Percentiles rank a stretch among this genome's conserved stretches.
Evolutionary conservation across 2,888 invertebrate species (phyloP).

Genomic region (Steinernema scapterisci): DNA sequence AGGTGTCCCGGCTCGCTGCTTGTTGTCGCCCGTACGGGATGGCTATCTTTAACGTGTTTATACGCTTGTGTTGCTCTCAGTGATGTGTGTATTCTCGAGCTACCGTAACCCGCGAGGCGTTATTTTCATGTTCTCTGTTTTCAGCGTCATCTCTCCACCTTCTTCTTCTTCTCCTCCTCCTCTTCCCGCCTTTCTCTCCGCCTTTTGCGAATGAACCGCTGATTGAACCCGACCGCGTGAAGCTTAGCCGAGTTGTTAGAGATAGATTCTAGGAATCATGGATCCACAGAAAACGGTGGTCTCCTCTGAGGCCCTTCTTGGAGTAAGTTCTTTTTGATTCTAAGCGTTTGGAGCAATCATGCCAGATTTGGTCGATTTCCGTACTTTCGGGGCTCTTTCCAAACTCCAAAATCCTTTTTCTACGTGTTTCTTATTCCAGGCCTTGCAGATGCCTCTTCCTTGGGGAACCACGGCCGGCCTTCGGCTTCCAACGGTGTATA

Average conservation of each 20-base stretch:
- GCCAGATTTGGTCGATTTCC: background rate
- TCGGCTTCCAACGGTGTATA: constrained; percentile 8
- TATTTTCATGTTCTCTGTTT: background rate
- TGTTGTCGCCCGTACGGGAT: too few relatives aligned
- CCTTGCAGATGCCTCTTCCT: background rate
- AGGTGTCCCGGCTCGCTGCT: too few relatives aligned
- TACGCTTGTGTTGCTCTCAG: too few relatives aligned
- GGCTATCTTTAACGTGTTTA: too few relatives aligned
- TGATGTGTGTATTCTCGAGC: too few relatives aligned
- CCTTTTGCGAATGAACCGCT: constrained; percentile 3
- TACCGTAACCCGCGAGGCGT: background rate
- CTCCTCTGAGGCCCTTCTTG: constrained; percentile 5
- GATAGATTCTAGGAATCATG: background rate
- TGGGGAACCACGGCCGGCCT: constrained; percentile 7
- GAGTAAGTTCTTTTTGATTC: background rate
- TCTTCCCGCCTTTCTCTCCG: background rate
- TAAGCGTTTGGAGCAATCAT: background rate
- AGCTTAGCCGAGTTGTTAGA: background rate
- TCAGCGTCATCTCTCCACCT: constrained; percentile 4
- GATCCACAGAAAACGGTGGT: background rate
- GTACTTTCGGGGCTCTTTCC: background rate
- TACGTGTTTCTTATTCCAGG: background rate
- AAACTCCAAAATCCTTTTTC: background rate
- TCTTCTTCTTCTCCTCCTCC: background rate
- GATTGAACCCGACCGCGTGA: constrained; percentile 6